phyloP scores from a whole-genome alignment of 2,113 vertebrate species.

The Phocoena phocoena region DNA sequence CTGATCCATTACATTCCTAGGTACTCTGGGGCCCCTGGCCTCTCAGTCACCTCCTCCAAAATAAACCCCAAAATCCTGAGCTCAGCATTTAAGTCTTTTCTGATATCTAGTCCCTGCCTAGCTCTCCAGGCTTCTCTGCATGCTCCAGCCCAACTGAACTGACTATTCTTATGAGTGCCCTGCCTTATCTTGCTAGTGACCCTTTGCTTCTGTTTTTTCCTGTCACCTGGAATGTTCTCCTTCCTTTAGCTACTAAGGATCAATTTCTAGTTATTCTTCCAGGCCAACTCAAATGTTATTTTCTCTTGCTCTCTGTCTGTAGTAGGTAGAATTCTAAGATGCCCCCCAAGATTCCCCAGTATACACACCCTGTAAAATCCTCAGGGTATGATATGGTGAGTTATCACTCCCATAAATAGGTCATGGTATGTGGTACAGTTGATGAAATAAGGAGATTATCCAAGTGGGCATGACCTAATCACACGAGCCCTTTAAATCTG shows the following conservation, averaged over 20 bases:
- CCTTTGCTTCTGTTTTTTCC: neutral
- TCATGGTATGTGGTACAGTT: neutral
- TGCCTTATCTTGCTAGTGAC: neutral
- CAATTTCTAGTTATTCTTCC: neutral
- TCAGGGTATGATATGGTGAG: neutral
- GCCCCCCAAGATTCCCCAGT: neutral
- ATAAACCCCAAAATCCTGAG: neutral
- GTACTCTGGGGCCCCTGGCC: neutral
- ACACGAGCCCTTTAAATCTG: neutral
- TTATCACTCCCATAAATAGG: neutral
- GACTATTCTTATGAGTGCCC: neutral
- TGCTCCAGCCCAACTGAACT: neutral
- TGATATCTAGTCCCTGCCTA: neutral
- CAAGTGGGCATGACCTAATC: neutral
- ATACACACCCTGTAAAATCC: neutral
- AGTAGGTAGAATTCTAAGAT: neutral
- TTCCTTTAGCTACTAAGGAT: neutral
- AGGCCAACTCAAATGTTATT: neutral
- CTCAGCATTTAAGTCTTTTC: slow-evolving; percentile 1
- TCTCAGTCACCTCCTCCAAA: neutral
- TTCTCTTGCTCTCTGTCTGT: neutral
- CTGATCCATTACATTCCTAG: neutral
- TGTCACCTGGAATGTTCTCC: slow-evolving; percentile 17
- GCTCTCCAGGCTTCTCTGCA: neutral
- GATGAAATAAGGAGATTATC: neutral